Conservation (phyloP, 2,113 vertebrate genomes). For the Coreoperca whiteheadi region DNA sequence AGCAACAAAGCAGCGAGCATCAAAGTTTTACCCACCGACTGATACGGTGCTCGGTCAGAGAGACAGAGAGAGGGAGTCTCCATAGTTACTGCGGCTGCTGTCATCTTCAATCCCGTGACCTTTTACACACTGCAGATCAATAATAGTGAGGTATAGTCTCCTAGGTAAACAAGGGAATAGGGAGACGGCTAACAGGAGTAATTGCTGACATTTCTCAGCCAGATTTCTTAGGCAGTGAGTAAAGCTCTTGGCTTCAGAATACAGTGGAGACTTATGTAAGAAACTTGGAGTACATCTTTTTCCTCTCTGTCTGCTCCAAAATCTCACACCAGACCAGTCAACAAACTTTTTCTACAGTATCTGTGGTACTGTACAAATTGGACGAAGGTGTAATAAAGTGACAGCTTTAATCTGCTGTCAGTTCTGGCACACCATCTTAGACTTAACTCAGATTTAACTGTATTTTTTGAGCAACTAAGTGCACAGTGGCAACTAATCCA, state of each 20-base stretch:
- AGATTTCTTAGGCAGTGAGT: constrained; percentile 64
- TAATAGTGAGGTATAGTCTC: constrained; percentile 62
- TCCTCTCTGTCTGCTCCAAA: not conserved
- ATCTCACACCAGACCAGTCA: not conserved
- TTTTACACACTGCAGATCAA: constrained; percentile 75
- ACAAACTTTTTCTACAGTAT: constrained; percentile 15
- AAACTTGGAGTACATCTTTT: constrained; percentile 6
- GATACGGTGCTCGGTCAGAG: constrained; percentile 21
- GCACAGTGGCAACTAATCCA: constrained; percentile 28
- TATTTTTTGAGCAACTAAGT: not conserved
- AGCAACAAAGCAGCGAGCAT: constrained; percentile 23
- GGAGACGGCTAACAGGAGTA: constrained; percentile 67
- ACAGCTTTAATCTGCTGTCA: constrained; percentile 37
- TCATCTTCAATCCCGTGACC: constrained; percentile 74
- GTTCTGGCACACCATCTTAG: not conserved
- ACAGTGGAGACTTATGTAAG: constrained; percentile 12
- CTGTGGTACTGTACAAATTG: not conserved
- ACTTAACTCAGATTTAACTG: constrained; percentile 10
- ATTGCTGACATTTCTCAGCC: constrained; percentile 78
- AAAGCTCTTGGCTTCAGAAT: constrained; percentile 40
- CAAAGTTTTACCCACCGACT: constrained; percentile 43
- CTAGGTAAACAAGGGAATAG: constrained; percentile 69
- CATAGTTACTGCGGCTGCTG: constrained; percentile 66
- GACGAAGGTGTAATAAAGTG: constrained; percentile 27
- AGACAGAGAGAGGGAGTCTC: constrained; percentile 47